phyloP scores from a whole-genome alignment of 2,113 vertebrate genomes.

The Thymallus thymallus region DNA sequence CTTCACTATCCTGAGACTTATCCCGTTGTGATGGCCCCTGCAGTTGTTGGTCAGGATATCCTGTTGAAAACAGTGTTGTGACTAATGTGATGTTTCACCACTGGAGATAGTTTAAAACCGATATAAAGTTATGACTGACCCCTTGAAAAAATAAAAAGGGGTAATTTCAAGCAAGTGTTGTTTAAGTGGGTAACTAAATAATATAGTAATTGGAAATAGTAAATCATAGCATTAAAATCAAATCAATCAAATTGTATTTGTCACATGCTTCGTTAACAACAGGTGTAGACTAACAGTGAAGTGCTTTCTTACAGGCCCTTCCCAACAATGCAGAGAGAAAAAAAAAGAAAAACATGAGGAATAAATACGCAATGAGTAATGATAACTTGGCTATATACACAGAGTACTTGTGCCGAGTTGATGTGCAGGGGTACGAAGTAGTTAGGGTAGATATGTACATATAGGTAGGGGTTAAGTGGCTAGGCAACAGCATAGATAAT shows the following conservation, averaged over 20 bases:
- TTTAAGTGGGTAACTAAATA: neutral
- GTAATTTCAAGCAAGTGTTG: neutral
- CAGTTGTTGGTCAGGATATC: slow-evolving; percentile 55
- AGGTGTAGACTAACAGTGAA: no score
- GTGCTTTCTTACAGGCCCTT: no score
- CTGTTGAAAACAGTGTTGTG: slow-evolving; percentile 29
- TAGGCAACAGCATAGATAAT: no score
- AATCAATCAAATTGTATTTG: neutral
- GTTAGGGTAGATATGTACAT: no score
- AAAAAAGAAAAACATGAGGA: no score
- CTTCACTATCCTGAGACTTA: slow-evolving; percentile 31
- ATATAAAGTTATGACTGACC: neutral
- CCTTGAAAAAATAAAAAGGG: neutral
- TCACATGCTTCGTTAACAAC: no score
- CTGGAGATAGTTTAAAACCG: slow-evolving; percentile 3
- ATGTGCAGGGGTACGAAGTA: no score
- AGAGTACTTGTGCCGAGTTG: no score
- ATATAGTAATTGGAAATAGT: neutral
- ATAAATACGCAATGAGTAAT: no score
- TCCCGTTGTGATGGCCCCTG: slow-evolving; percentile 17
- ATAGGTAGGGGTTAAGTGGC: no score
- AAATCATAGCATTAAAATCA: neutral
- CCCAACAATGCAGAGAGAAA: no score
- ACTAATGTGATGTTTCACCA: slow-evolving; percentile 27
- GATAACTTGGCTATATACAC: no score